Percentiles rank a stretch among this genome's conserved stretches.
These are phyloP conservation scores for Squalus acanthias DNA, from an alignment of 2,797 vertebrate species.

Conservation along the genomic window DNA sequence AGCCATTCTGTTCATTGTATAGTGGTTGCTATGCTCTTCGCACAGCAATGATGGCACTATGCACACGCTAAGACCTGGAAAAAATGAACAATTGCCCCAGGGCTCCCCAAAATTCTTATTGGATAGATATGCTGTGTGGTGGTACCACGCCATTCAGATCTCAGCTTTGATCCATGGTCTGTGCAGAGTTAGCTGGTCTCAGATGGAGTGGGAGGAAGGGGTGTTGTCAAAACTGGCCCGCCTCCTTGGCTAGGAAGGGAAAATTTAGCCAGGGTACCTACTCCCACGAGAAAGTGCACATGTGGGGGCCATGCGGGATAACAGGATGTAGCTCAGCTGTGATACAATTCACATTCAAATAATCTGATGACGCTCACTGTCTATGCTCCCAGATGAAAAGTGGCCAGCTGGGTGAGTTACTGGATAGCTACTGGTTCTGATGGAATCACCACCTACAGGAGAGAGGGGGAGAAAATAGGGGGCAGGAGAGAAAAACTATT, in stretches of 20 bases:
- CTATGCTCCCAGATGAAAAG: neutral
- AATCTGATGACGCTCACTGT: neutral
- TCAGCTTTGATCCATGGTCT: neutral
- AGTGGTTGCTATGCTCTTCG: neutral
- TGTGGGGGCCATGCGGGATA: neutral
- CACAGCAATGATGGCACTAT: neutral
- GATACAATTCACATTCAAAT: neutral
- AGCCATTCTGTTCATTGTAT: neutral
- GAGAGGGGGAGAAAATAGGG: neutral
- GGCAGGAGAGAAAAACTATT: neutral
- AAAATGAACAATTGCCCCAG: neutral
- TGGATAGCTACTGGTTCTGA: neutral
- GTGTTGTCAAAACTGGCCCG: neutral
- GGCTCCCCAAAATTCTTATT: neutral
- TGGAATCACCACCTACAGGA: neutral
- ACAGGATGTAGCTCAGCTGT: neutral
- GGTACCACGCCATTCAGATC: neutral
- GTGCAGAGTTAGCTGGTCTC: neutral
- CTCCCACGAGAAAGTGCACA: neutral
- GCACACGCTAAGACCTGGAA: neutral
- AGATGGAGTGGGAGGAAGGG: neutral
- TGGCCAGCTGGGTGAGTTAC: neutral
- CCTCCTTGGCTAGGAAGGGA: neutral
- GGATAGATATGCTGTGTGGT: neutral
- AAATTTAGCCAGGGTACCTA: neutral